These are phyloP conservation scores for Polypedilum vanderplanki DNA, from an alignment of 1,140 invertebrate genomes.

Conservation along the genomic window DNA sequence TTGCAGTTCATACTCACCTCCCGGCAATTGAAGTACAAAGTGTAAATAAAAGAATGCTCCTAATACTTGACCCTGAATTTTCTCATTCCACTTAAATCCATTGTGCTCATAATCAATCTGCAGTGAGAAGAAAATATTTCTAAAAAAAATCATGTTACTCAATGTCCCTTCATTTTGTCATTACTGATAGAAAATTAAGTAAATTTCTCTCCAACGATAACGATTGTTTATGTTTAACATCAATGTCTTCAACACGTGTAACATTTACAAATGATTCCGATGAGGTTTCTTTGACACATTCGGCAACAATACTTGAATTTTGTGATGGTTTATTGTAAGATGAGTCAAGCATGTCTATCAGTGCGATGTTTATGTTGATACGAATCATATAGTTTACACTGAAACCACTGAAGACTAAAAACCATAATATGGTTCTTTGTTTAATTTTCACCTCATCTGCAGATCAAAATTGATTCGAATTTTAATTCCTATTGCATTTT, in stretches of 20 bases:
- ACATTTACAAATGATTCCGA: background rate
- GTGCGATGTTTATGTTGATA: conserved; percentile 70
- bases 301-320: background rate
- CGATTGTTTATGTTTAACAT: background rate
- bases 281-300: background rate
- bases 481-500: too few relatives aligned
- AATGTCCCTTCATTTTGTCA: background rate
- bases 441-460: background rate
- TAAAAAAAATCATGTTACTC: background rate
- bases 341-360: conserved; percentile 64
- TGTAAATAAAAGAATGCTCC: conserved; percentile 64
- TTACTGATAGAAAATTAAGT: conserved; percentile 6
- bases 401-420: conserved; percentile 58
- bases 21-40: conserved; percentile 60
- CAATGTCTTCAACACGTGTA: background rate
- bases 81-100: conserved; percentile 55
- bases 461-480: too few relatives aligned
- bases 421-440: conserved; percentile 46
- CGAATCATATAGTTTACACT: conserved; percentile 65
- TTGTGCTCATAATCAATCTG: conserved; percentile 30
- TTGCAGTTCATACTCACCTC: conserved; percentile 38
- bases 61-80: conserved; percentile 55
- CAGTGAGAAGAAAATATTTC: background rate
- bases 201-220: background rate
- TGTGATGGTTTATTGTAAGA: conserved; percentile 32